Percentiles rank a stretch among this genome's conserved stretches.
Evolutionary conservation across 2,113 vertebrate genomes (phyloP).

Genomic region (Lampris megalopsis): DNA sequence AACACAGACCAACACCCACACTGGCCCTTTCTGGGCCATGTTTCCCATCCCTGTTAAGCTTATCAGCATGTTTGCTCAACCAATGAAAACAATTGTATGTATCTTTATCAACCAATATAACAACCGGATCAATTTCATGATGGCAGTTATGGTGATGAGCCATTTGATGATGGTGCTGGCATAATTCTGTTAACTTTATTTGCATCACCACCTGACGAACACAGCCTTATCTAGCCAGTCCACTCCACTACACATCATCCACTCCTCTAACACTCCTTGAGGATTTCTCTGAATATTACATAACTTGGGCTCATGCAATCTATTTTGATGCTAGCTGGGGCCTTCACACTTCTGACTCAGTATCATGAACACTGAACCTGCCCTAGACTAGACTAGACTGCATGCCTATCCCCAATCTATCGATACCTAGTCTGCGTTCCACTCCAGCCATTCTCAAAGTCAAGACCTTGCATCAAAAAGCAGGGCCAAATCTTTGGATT

Average conservation of each 20-base stretch:
- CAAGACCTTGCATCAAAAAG: not conserved
- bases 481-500: not conserved
- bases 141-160: no score
- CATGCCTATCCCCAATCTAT: not conserved
- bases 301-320: conserved; percentile 21
- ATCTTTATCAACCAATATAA: no score
- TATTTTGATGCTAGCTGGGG: conserved; percentile 23
- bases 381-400: not conserved
- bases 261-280: conserved; percentile 5
- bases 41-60: no score
- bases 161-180: not conserved
- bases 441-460: not conserved
- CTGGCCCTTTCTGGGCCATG: no score
- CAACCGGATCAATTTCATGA: no score
- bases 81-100: no score
- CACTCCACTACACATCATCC: not conserved
- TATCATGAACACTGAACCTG: not conserved
- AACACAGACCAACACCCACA: no score
- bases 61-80: no score
- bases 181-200: conserved; percentile 17
- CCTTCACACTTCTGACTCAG: not conserved
- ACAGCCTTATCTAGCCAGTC: not conserved
- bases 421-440: not conserved
- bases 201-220: not conserved
- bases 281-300: conserved; percentile 32